phyloP scores from a whole-genome alignment of 2,113 vertebrate species.

The Fukomys damarensis region DNA sequence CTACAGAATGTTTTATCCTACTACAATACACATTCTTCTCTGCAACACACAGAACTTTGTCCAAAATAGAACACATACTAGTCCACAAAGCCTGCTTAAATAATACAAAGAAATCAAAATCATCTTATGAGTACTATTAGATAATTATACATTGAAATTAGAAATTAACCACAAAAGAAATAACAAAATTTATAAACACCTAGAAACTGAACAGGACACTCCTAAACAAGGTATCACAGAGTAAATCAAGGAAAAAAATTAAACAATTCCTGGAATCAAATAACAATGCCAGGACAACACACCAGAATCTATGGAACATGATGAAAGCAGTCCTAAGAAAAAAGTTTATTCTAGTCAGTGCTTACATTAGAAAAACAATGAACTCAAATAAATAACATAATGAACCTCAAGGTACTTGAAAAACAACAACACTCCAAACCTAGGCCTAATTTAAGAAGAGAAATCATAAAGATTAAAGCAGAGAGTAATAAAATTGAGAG shows the following conservation, averaged over 20 bases:
- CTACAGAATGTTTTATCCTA: neutral
- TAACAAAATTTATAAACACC: neutral
- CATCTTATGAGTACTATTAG: neutral
- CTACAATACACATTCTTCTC: neutral
- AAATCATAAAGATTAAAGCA: neutral
- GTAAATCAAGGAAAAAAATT: neutral
- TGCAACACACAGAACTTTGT: neutral
- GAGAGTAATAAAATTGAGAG: neutral
- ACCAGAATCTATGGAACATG: neutral
- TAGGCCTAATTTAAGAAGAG: neutral
- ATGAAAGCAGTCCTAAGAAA: neutral
- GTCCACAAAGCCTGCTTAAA: neutral
- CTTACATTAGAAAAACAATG: neutral
- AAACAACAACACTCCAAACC: neutral
- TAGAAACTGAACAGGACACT: neutral
- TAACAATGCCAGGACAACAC: neutral
- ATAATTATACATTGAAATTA: neutral
- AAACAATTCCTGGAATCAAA: neutral
- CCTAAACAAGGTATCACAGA: neutral
- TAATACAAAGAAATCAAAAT: neutral
- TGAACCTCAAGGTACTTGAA: neutral
- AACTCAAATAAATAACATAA: neutral
- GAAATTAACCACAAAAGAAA: neutral
- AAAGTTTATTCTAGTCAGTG: neutral
- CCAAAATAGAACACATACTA: neutral